Base-by-base conservation (phyloP, 2,113 vertebrate species). In the Pseudorectes ferrugineus region DNA sequence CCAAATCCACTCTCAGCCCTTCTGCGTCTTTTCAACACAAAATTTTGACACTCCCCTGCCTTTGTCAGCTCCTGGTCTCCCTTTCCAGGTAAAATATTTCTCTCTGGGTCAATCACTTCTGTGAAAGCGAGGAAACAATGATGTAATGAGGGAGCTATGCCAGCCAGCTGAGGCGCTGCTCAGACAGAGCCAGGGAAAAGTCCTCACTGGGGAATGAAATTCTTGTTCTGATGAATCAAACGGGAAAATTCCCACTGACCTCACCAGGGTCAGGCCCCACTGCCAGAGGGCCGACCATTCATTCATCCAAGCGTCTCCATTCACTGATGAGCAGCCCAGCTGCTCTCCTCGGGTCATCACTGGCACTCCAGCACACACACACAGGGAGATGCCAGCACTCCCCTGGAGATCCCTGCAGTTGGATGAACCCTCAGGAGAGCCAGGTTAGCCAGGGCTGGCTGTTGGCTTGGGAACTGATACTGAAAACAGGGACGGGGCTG, bases 1-100 rank as follows among this genome's bases (percentile, higher is more conserved):
- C 54, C 77, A 68, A 40, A 62, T n/a, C 19, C 9, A 9, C 35
- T 46, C 62, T 62, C 26, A 70, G n/a, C 14, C 52, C 8, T 70
- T 52, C 92, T 78, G 65, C 22, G 14, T 35, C 55, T 85, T 79
- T 70, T 72, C 55, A 83, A 36, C 33, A 29, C 4, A 40, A 42
- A 45, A 63, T 45, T 86, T 35, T 80, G 65, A 67, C 66, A 23
- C 33, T 25, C 24, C 11, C 5, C 2, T 52, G 63, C 82, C 14
- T 77, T 70, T 86, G 35, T 23, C 68, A 63, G 67, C 40, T 70
- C 22, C 31, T 62, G 48, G 25, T 8, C 38, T 95, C 75, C 90
- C n/a, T 84, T 92, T 93, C 82, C 94, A 95, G 88, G 90, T 92
- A 88, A 96, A 95, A 83, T 74, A 59, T 76, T 77, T 90, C 79